Conservation (phyloP, 2,888 invertebrate species). For the Oscheius sp. region DNA sequence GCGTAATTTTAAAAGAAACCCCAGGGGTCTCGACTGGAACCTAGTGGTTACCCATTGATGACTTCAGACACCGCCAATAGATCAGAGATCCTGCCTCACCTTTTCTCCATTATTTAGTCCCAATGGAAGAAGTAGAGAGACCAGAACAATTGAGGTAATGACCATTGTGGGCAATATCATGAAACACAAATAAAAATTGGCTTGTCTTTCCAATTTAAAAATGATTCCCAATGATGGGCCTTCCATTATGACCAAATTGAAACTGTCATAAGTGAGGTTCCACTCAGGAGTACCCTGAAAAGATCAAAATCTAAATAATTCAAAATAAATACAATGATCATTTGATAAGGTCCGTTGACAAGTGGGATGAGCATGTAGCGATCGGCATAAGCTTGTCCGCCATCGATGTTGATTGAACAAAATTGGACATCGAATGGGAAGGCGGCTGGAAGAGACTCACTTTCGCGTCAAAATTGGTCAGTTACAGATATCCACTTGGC, state of each 20-base stretch:
- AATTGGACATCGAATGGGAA: background rate
- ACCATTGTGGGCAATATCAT: background rate
- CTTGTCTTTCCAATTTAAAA: background rate
- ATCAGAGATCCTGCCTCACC: too few relatives aligned
- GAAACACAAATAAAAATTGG: background rate
- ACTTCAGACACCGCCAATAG: too few relatives aligned
- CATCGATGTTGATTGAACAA: background rate
- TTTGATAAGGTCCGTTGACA: background rate
- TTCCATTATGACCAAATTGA: background rate
- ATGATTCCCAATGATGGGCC: background rate
- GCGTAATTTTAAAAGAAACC: too few relatives aligned
- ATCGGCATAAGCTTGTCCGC: background rate
- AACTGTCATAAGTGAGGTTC: background rate
- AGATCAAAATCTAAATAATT: background rate
- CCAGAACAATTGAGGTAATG: background rate
- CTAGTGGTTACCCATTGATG: too few relatives aligned
- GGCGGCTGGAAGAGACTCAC: background rate
- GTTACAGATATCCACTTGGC: background rate
- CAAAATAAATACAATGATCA: background rate
- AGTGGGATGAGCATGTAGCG: background rate
- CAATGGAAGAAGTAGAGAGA: background rate
- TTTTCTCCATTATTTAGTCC: background rate
- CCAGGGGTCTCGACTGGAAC: too few relatives aligned
- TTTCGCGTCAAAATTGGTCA: background rate
- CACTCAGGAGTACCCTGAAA: slow-evolving; percentile 5